Conservation (phyloP, 2,113 vertebrate species). For the Macquaria ambigua region DNA sequence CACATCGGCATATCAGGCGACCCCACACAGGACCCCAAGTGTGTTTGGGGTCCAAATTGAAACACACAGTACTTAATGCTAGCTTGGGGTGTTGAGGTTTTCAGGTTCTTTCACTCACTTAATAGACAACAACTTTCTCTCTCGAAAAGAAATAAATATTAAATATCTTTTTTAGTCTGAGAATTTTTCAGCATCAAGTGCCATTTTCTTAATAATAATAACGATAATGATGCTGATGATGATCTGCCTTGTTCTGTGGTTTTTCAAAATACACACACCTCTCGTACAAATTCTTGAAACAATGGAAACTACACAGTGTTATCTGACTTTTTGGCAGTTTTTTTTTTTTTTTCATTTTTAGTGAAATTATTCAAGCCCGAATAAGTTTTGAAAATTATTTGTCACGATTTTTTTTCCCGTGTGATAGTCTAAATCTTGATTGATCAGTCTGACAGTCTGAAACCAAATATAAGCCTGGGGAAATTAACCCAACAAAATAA, state of each 20-base stretch:
- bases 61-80: too few relatives aligned
- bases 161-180: background rate
- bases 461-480: background rate
- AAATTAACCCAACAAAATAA: background rate
- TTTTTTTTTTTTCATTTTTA: background rate
- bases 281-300: background rate
- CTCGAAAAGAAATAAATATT: fast-evolving
- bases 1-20: background rate
- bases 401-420: background rate
- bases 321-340: too few relatives aligned
- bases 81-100: background rate
- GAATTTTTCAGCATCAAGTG: background rate
- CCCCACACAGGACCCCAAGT: background rate
- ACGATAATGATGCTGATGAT: background rate
- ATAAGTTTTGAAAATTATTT: background rate
- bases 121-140: background rate
- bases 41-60: background rate
- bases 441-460: background rate
- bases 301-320: background rate
- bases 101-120: background rate
- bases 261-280: background rate
- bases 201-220: background rate
- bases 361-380: background rate
- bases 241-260: background rate
- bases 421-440: background rate